Base-by-base conservation (phyloP, 2,113 vertebrate species). In the Philantomba maxwellii region DNA sequence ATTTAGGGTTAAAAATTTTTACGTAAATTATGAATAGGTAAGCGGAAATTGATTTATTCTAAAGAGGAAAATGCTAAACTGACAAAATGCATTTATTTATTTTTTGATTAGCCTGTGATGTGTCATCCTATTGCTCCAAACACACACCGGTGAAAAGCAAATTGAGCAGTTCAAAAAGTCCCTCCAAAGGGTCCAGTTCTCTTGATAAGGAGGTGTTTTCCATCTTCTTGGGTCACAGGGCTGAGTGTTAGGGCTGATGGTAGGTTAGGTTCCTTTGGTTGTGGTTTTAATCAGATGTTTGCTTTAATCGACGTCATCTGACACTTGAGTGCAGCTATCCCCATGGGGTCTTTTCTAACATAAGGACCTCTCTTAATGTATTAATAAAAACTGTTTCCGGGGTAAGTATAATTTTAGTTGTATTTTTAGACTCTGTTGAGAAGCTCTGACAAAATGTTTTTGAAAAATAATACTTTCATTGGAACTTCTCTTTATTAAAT, bases 361-460 rank as follows among this genome's bases (percentile, higher is more conserved):
- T 30, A 70, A 93, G 12, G 17, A 14, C 19, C 14, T 94, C 78
- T 86, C 70, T 26, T 83, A 90, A 51, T 89, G n/a, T 90, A 90
- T 75, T 75, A 26, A 75, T 43, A 90, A 91, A n/a, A 77, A 23
- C 47, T 11, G 25, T 64, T 88, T 94, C 95, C 9, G 19, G 78
- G 55, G n/a, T 25, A 91, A 75, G 45, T 57, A n/a, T 39, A 62
- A 89, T 89, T 87, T 97, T 66, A 77, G 58, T 58, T 55, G 39
- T 73, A 28, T 85, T 89, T 95, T 89, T 95, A 94, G 70, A 73
- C 26, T 90, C 23, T 90, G 8, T 97, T 86, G 33, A 66, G 36
- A 60, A 75, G 21, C 33, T 39, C 4, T 58, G 73, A 60, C 15
- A 84, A 45, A 90, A 97, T 77, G 25, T 45, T 49, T 47, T 77